Conservation (phyloP, 2,888 invertebrate species). For the Leistus spinibarbis region DNA sequence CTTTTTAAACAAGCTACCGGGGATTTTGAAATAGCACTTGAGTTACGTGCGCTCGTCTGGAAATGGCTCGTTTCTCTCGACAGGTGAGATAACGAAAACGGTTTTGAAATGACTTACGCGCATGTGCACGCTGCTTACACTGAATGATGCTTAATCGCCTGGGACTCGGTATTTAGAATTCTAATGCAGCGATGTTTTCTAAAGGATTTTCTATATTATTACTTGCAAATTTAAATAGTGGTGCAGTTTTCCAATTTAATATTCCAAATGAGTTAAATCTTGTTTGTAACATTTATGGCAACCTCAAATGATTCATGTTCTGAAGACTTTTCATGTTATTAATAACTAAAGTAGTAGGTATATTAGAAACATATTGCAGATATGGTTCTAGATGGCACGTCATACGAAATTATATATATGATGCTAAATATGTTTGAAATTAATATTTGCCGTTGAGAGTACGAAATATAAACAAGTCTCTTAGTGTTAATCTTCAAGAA, state of each 20-base stretch:
- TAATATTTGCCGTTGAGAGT: too few species aligned
- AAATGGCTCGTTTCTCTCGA: slow-evolving; percentile 1
- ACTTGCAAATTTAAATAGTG: not conserved
- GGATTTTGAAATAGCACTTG: slow-evolving; percentile 38
- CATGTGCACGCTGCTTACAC: not conserved
- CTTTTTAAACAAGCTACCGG: slow-evolving; percentile 38
- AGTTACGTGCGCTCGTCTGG: slow-evolving; percentile 15
- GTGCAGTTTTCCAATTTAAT: not conserved
- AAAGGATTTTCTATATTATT: not conserved
- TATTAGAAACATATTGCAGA: too few species aligned
- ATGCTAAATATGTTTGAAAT: too few species aligned
- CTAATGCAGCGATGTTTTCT: not conserved
- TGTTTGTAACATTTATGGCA: too few species aligned
- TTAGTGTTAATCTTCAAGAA: too few species aligned
- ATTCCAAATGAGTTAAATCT: too few species aligned
- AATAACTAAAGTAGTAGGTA: too few species aligned
- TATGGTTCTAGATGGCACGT: too few species aligned
- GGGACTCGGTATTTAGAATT: not conserved
- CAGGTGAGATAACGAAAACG: slow-evolving; percentile 28
- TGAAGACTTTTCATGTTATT: too few species aligned
- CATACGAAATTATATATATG: too few species aligned
- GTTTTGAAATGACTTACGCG: not conserved
- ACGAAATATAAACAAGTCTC: too few species aligned
- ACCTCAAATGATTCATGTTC: too few species aligned
- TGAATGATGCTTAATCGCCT: not conserved